Conservation (phyloP, 2,888 invertebrate species). For the Ochropacha duplaris region DNA sequence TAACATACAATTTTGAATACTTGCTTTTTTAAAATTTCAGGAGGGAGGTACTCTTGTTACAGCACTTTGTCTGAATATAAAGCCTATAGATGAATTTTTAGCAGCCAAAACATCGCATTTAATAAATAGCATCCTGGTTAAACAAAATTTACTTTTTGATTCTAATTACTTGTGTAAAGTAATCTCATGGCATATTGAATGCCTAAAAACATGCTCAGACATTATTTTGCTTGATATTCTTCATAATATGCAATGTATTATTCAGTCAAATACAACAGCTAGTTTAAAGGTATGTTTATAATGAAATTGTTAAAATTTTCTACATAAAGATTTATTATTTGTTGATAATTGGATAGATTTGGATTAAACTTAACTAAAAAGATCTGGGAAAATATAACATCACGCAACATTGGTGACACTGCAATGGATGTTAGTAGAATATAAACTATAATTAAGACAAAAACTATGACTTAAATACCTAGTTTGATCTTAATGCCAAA, state of each 20-base stretch:
- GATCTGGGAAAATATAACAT: too few species aligned
- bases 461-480: too few species aligned
- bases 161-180: slow-evolving; percentile 54
- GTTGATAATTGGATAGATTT: too few species aligned
- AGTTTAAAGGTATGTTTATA: slow-evolving; percentile 49
- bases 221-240: slow-evolving; percentile 69
- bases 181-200: slow-evolving; percentile 71
- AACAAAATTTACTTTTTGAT: slow-evolving; percentile 76
- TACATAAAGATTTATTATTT: too few species aligned
- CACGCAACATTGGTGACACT: too few species aligned
- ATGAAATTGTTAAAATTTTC: not conserved
- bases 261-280: slow-evolving; percentile 51
- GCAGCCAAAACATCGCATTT: slow-evolving; percentile 83
- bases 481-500: too few species aligned
- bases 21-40: slow-evolving; percentile 41
- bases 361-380: too few species aligned
- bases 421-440: too few species aligned
- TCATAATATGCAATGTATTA: slow-evolving; percentile 67
- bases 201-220: slow-evolving; percentile 64
- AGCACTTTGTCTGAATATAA: slow-evolving; percentile 60
- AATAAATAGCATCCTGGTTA: slow-evolving; percentile 77
- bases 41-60: slow-evolving; percentile 60
- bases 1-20: not conserved
- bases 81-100: slow-evolving; percentile 77
- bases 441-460: too few species aligned